Base-by-base conservation (phyloP, 2,797 vertebrate genomes). In the Jordanella pulchra region DNA sequence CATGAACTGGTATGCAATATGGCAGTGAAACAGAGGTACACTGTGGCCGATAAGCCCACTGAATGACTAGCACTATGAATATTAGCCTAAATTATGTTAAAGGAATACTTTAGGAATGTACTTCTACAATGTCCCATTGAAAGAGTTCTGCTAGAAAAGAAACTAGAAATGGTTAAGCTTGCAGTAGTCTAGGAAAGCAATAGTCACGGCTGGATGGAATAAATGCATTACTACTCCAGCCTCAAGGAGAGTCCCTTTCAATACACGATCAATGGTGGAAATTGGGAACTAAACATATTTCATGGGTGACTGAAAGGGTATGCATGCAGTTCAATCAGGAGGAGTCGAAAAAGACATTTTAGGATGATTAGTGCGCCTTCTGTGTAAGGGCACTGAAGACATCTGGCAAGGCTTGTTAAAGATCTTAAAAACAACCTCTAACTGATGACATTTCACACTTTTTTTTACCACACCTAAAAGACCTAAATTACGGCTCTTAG, bases 271-370 rank as follows among this genome's bases (percentile, higher is more conserved):
- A 45, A 68, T 42, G 61, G 79, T 61, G 44, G 48, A 67, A 78
- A 69, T 47, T 72, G 65, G 78, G 80, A 88, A 84, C 82, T 56
- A 82, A 2, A 76, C 73, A 84, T 82, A 78, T 83, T 79, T 84
- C 72, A 82, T 30, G 65, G 30, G n/a, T 76, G 71, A 79, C 77
- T 60, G 61, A 76, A 42, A 71, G 69, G 78, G 74, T 69, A 48
- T 65, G 66, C 47, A 69, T 35, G 60, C 63, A 71, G 61, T 12
- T 45, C 23, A 64, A 72, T 17, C 50, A 66, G 48, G 64, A 65
- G 9, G 39, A 83, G 12, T 48, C 75, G 71, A 79, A 80, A 71
- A 75, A 58, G 51, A 27, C 71, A 48, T 81, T 77, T 78, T 50
- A 69, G 39, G 47, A 65, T 68, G 65, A 75, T 39, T 58, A 68